These are phyloP conservation scores for Notarius lentiginosus DNA, from an alignment of 2,113 vertebrate genomes.

Conservation along the genomic window DNA sequence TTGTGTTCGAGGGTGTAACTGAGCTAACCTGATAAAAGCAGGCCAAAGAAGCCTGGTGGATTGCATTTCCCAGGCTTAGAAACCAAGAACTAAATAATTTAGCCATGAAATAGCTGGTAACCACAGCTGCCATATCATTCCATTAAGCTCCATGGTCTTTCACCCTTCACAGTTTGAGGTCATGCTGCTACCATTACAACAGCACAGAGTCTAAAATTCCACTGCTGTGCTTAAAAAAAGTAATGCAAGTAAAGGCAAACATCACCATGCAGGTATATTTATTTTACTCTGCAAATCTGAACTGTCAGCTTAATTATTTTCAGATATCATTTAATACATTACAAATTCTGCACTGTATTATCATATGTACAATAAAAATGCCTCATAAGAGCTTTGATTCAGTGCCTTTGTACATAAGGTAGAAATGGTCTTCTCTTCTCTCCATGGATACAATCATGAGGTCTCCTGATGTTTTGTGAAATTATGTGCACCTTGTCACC, in stretches of 20 bases:
- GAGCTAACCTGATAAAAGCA: conserved; percentile 42
- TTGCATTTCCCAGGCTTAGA: conserved; percentile 47
- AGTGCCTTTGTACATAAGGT: not conserved
- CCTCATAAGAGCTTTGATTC: not conserved
- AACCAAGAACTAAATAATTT: conserved; percentile 52
- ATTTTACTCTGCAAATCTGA: not conserved
- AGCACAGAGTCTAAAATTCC: conserved; percentile 10
- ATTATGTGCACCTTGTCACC: not conserved
- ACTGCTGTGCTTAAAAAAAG: not conserved
- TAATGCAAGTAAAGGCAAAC: not conserved
- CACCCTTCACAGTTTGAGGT: conserved; percentile 29
- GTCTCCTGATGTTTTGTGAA: not conserved
- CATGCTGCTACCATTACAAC: conserved; percentile 39
- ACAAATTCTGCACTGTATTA: not conserved
- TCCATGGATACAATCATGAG: not conserved
- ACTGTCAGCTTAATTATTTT: no score
- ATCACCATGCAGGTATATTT: not conserved
- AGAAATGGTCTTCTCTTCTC: not conserved
- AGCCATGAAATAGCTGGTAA: conserved; percentile 31
- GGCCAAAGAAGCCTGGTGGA: conserved; percentile 30
- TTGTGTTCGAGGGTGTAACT: conserved; percentile 6
- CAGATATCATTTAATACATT: not conserved
- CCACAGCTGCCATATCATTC: conserved; percentile 22
- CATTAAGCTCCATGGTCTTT: conserved; percentile 37
- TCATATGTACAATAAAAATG: not conserved